Evolutionary conservation across 1,140 invertebrate species (phyloP), one percentile per base, ranked within the genome.

Genomic region (Drosophila eugracilis): DNA sequence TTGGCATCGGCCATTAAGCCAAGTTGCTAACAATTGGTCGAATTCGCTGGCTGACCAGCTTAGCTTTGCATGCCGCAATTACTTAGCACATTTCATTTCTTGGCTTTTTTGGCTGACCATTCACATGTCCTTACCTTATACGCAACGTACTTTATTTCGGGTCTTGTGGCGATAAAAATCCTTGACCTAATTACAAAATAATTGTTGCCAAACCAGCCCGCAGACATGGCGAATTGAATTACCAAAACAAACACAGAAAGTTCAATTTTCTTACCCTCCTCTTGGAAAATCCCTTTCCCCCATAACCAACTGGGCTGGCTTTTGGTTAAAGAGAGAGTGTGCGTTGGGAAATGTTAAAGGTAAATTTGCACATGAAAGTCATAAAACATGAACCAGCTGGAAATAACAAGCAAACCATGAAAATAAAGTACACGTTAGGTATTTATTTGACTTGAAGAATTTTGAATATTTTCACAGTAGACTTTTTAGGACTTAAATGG

Each of bases 181-280:
- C 84, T 88, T 88, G 83, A 88, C 83, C 83, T 73, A 83, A 88
- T 88, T 88, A 88, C 83, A 57, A 88, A 76, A 88, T 88, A 88
- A 88, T 89, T 88, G 83, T 89, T 88, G 70, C 52, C 75, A 78
- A 78, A 78, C 36, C 49, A 49, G 28, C n/a, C n/a, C 41, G 53
- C 47, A 86, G 72, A 81, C 73, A 50, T 42, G 60, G 30, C 52
- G 69, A 83, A 89, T 83, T 75, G 50, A 89, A 88, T 88, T 88
- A 88, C 75, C 75, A 88, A 88, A 88, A 88, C 83, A 88, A 88
- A 89, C 83, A 89, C 52, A 69, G 60, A 75, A 66, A 75, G 41
- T 63, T 60, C 17, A 53, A 50, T 59, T 63, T 72, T 58, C 52
- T 14, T 45, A 7, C 17, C 36, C 44, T 22, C 19, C 41, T 19